Conservation (phyloP, 2,888 invertebrate genomes). For the Melanostoma mellinum region DNA sequence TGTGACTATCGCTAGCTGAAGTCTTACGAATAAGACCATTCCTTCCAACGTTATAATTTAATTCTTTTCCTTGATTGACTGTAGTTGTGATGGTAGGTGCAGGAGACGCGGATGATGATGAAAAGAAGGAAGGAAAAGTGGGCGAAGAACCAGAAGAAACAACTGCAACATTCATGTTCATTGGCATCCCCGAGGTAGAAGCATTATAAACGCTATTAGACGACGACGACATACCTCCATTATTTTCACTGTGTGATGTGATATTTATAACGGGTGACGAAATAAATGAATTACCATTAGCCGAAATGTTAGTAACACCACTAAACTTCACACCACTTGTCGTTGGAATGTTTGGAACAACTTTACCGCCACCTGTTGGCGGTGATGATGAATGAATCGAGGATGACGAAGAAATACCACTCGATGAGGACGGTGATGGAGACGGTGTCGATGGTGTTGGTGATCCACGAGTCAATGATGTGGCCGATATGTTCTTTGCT, state of each 20-base stretch:
- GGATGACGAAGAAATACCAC: constrained; percentile 81
- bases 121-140: constrained; percentile 57
- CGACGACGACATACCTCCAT: constrained; percentile 71
- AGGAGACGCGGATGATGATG: constrained; percentile 57
- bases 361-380: constrained; percentile 76
- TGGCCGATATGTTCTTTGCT: constrained; percentile 77
- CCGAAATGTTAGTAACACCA: constrained; percentile 59
- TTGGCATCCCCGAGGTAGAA: constrained; percentile 74
- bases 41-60: constrained; percentile 57
- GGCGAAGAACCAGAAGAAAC: constrained; percentile 59
- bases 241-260: constrained; percentile 71
- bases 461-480: constrained; percentile 78
- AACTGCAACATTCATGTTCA: constrained; percentile 74
- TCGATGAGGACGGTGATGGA: constrained; percentile 80
- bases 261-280: constrained; percentile 68
- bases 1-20: constrained; percentile 57
- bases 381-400: constrained; percentile 78
- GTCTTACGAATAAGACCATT: constrained; percentile 63
- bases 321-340: constrained; percentile 76
- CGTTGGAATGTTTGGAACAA: constrained; percentile 72
- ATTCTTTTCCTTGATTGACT: constrained; percentile 72
- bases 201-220: constrained; percentile 65
- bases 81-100: constrained; percentile 56
- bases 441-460: constrained; percentile 81
- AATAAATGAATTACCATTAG: constrained; percentile 71